A percentile compares a stretch with the other conserved stretches of the same genome.
Conservation (phyloP, 2,888 invertebrate species). For the Acanthosepion lycidas region DNA sequence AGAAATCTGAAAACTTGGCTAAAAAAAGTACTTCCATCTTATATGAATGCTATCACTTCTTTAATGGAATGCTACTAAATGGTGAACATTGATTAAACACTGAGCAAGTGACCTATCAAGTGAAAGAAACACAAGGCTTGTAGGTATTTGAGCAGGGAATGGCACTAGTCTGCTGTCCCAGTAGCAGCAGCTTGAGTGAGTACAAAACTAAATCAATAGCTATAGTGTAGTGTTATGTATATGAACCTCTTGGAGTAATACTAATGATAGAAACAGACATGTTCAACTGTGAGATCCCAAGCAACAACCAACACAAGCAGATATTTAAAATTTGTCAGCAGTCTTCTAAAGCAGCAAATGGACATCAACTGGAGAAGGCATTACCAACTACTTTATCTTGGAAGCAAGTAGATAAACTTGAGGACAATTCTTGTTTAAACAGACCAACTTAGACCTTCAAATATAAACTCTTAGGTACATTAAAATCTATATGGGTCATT, state of each 20-base stretch:
- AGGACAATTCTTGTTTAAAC: too few relatives aligned
- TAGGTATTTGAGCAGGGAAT: neutral
- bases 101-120: neutral
- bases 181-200: neutral
- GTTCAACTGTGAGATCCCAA: neutral
- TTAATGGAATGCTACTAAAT: neutral
- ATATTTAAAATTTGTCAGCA: neutral
- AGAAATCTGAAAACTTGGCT: too few relatives aligned
- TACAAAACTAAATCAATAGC: neutral
- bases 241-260: too few relatives aligned
- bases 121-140: neutral
- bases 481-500: too few relatives aligned
- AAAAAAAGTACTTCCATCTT: too few relatives aligned
- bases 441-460: too few relatives aligned
- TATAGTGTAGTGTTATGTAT: neutral
- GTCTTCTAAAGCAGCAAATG: neutral
- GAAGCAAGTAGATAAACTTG: too few relatives aligned
- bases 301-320: neutral
- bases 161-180: too few relatives aligned
- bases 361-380: too few relatives aligned
- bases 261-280: neutral
- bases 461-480: too few relatives aligned
- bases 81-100: neutral
- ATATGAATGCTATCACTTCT: neutral
- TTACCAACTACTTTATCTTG: neutral